Conservation (phyloP, 2,113 vertebrate species). For the Antechinus stuartii region DNA sequence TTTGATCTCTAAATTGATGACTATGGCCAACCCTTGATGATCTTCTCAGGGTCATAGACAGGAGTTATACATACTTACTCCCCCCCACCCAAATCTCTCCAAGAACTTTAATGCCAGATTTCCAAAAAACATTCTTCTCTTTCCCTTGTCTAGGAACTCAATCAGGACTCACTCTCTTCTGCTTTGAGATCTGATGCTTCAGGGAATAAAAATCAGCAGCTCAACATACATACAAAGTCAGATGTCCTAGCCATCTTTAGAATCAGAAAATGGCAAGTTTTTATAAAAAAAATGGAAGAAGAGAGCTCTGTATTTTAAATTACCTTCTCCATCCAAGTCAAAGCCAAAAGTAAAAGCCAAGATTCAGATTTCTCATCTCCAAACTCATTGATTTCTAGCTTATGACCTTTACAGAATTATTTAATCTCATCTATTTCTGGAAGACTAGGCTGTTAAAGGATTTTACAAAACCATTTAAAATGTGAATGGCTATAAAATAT, state of each 20-base stretch:
- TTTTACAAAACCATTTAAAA: neutral
- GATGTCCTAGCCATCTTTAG: no score
- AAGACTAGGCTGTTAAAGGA: neutral
- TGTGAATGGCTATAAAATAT: constrained; percentile 33
- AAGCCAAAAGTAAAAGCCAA: neutral
- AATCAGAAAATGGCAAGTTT: no score
- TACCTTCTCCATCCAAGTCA: neutral
- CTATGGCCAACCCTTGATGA: neutral
- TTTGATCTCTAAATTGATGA: neutral
- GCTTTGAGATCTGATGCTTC: neutral
- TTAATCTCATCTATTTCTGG: neutral
- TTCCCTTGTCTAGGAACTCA: neutral
- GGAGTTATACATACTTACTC: neutral
- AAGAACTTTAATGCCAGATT: neutral
- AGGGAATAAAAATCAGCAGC: neutral
- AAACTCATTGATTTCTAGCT: neutral
- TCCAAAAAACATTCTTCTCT: neutral
- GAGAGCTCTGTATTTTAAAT: neutral
- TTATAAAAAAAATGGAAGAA: neutral
- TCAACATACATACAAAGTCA: neutral
- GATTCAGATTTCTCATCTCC: neutral
- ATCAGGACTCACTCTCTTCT: neutral
- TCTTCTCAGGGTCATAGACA: neutral
- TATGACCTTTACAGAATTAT: neutral
- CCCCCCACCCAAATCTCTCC: neutral